Evolutionary conservation across 30 jellyfish, hydroid and myxozoan genomes (phyloP), one percentile per base, ranked within the genome.

Genomic region (Aurelia aurita): DNA sequence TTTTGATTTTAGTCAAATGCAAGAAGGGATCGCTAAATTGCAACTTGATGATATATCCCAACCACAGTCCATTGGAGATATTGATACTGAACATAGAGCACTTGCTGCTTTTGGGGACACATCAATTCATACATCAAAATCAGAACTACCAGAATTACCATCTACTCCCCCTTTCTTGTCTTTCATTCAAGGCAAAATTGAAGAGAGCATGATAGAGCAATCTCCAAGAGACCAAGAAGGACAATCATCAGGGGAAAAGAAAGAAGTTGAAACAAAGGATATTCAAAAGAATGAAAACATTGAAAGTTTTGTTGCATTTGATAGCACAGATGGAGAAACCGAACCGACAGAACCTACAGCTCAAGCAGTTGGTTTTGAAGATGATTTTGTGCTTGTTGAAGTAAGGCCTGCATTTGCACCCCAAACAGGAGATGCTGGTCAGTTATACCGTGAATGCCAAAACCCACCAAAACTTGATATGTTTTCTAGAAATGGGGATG

Each of bases 311-410:
- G 80, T 35, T 13, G 57, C 77, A 9, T 57, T 67, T 13, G 80
- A 74, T 29, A 31, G 34, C 15, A 18, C 63, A 49, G 74, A 86
- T 31, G 71, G 59, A 21, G 76, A 77, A 15, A 19, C 74, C 5
- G 84, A 85, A 58, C 69, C 79, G 19, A 19, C 74, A 19, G 84
- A 85, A 63, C 91, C 97, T 2, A 69, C 72, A 14, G 99, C 97
- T 15, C 95, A 88, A 51, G 99, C 97, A 10, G 99, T 94, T 39
- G 99, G 97, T 10, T 83, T 82, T 73, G 99, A 94, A 65, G 99
- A 94, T 94, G 99, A 94, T 61, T 94, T 94, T 88, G 99, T 94
- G 5, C 92, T 94, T 45, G 99, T 94, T 0, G 99, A 94, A 67
- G 88, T 94, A 18, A 88, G 99, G 22, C 99, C 99, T 44, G 99